Evolutionary conservation across 1,140 invertebrate species (phyloP), one percentile per base, ranked within the genome.

Genomic region (Cylas formicarius): DNA sequence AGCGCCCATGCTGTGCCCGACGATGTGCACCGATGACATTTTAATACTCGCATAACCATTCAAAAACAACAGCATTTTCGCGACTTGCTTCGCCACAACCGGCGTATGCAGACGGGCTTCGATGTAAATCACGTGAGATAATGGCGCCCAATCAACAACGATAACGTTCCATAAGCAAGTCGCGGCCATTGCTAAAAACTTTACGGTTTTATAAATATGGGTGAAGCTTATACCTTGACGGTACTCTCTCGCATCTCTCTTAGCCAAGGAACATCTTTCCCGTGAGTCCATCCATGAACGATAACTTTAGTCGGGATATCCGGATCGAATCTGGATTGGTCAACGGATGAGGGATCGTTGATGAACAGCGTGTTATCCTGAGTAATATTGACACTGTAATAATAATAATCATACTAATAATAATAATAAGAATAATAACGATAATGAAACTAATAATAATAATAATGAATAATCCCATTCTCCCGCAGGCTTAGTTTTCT

Each of bases 1-100:
- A 0, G 57, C 67, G 1, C 69, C 68, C 31, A 68, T 55, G 19
- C 61, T 63, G 46, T 65, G 61, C 6, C 60, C 61, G 28, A 63
- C 53, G n/a, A 61, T 35, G 45, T 65, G 63, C 13, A 63, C 32
- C 8, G 24, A 27, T 7, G 40, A 48, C 27, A 60, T 44, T 4
- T 42, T 37, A 8, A 56, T 35, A 9, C 29, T 41, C 20, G 27
- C 35, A 18, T n/a, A 35, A 33, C 24, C 24, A 29, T 46, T 46
- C 6, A 46, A 17, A 4, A 29, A 37, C 8, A 41, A 34, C 26
- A 53, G 4, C 26, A 49, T 42, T 18, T 55, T 41, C 3, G 53
- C 35, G 7, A 62, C 23, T 32, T 56, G 49, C 32, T 52, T 48
- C 22, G 47, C 38, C 11, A 60, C 58, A 11, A 52, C 38, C 7